Conservation (phyloP, 2,113 vertebrate genomes). For the Phalacrocorax aristotelis region DNA sequence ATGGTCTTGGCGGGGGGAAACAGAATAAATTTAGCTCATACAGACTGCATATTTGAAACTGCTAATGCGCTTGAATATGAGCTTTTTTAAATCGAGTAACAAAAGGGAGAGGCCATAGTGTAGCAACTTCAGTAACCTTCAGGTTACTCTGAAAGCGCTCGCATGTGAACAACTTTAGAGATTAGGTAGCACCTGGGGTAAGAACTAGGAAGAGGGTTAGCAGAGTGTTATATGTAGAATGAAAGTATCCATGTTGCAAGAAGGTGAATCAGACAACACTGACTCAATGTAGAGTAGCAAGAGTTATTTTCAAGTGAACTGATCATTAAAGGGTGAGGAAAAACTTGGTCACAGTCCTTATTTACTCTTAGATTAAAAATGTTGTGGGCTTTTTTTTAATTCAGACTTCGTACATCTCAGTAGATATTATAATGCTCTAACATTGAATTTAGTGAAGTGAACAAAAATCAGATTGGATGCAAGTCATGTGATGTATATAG, state of each 20-base stretch:
- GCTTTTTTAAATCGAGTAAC: not conserved
- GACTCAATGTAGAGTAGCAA: not conserved
- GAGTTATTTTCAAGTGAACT: not conserved
- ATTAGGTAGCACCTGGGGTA: not conserved
- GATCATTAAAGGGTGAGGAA: not conserved
- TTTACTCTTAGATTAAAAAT: not conserved
- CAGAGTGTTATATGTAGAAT: not conserved
- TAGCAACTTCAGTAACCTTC: not conserved
- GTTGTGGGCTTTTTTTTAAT: not conserved
- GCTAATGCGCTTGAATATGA: not conserved
- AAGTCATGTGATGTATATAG: not conserved
- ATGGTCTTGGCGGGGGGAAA: not conserved
- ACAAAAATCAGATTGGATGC: not conserved
- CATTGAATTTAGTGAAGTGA: not conserved
- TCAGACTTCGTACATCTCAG: not conserved
- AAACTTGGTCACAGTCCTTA: not conserved
- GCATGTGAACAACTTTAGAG: not conserved
- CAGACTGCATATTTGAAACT: not conserved
- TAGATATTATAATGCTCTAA: not conserved
- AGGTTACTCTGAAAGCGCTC: fast-evolving
- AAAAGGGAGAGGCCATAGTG: not conserved
- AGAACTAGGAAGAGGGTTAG: not conserved
- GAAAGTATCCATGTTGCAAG: not conserved
- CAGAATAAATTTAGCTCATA: not conserved
- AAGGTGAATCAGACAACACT: not conserved